phyloP scores from a whole-genome alignment of 2,113 vertebrate species.

The Sus scrofa region DNA sequence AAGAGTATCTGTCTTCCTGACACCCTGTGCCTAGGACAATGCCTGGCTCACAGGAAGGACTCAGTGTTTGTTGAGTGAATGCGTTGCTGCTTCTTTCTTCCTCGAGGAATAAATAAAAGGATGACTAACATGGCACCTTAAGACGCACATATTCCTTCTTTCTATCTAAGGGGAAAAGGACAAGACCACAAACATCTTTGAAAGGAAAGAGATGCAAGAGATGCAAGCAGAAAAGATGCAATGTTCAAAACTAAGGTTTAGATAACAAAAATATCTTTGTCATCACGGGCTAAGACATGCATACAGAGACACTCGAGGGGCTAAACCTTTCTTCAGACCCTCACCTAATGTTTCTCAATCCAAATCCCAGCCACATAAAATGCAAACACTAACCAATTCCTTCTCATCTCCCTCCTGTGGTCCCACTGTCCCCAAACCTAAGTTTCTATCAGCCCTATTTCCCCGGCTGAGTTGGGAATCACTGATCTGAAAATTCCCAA shows the following conservation, averaged over 20 bases:
- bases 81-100: not conserved
- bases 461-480: not conserved
- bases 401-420: not conserved
- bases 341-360: not conserved
- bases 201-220: not conserved
- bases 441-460: not conserved
- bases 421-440: not conserved
- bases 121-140: not conserved
- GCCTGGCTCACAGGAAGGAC: not conserved
- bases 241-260: conserved; percentile 1
- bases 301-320: not conserved
- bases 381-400: not conserved
- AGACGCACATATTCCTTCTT: not conserved
- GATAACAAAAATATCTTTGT: not conserved
- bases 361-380: not conserved
- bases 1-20: not conserved
- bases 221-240: not conserved
- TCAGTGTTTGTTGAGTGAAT: not conserved
- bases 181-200: not conserved
- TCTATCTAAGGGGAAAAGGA: not conserved
- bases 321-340: not conserved
- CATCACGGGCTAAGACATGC: not conserved
- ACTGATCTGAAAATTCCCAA: not conserved
- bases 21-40: not conserved
- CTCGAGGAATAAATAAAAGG: not conserved